Conservation (phyloP, 2,113 vertebrate genomes). For the Muntiacus reevesi region DNA sequence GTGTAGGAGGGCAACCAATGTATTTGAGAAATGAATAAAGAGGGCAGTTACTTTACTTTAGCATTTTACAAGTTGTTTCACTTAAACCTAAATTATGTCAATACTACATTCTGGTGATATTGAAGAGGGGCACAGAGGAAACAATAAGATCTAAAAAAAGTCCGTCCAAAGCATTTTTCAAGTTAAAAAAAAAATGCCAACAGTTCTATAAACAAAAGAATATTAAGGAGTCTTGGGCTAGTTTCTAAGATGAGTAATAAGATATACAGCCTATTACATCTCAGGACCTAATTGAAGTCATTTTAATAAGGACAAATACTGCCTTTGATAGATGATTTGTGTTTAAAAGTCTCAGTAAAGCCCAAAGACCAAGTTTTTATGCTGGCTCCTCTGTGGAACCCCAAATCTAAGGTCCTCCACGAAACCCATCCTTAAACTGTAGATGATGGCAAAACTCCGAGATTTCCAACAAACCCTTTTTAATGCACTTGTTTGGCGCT, state of each 20-base stretch:
- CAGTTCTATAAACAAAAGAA: conserved; percentile 18
- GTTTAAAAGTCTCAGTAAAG: conserved; percentile 17
- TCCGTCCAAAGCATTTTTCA: conserved; percentile 10
- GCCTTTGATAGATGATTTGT: conserved; percentile 19
- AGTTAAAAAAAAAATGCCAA: conserved; percentile 33
- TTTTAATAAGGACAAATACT: conserved; percentile 13
- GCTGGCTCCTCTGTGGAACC: background rate
- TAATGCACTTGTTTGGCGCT: background rate
- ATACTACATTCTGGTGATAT: background rate
- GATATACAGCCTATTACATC: background rate
- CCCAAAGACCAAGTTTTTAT: conserved; percentile 18
- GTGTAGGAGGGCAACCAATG: background rate
- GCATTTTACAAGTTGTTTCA: conserved; percentile 1
- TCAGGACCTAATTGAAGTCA: conserved; percentile 18
- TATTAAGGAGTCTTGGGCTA: background rate
- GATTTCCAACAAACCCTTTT: background rate
- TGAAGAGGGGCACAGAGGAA: background rate
- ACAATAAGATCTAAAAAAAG: background rate
- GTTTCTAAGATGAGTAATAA: conserved; percentile 18
- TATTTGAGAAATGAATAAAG: background rate
- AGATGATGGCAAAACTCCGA: background rate
- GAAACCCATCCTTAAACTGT: background rate
- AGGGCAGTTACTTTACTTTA: background rate
- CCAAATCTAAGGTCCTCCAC: background rate
- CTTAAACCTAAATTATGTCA: background rate